Conservation (phyloP, 2,113 vertebrate genomes). For the Silurus glanis region DNA sequence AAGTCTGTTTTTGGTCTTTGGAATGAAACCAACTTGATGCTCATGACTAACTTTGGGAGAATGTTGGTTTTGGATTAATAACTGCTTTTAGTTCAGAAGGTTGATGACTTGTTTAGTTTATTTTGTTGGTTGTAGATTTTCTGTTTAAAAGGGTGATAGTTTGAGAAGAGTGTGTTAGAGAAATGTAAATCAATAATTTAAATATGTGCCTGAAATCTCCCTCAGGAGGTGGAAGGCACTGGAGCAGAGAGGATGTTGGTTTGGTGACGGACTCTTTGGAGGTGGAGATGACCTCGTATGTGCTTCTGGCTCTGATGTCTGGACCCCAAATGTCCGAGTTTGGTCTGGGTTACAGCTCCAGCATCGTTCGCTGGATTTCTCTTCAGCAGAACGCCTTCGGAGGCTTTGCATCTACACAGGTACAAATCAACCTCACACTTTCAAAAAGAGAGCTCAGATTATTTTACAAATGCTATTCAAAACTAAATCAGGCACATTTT, state of each 20-base stretch:
- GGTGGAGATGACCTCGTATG: constrained; percentile 74
- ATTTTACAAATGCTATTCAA: too few relatives aligned
- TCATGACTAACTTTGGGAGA: too few relatives aligned
- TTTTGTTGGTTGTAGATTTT: neutral
- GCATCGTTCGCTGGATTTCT: constrained; percentile 78
- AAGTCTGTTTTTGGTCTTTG: too few relatives aligned
- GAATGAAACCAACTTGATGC: too few relatives aligned
- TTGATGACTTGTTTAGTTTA: neutral
- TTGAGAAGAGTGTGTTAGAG: neutral
- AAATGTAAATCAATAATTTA: too few relatives aligned
- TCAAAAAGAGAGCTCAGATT: too few relatives aligned
- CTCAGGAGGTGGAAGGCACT: neutral
- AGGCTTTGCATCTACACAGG: constrained; percentile 85
- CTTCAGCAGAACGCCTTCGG: constrained; percentile 81
- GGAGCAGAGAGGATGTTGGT: neutral
- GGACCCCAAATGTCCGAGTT: constrained; percentile 54
- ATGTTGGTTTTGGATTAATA: neutral
- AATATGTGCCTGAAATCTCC: neutral
- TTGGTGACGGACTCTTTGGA: constrained; percentile 3
- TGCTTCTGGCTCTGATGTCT: constrained; percentile 73
- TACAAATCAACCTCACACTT: constrained; percentile 50
- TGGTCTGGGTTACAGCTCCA: constrained; percentile 58
- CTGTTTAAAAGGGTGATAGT: neutral
- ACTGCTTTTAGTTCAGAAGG: neutral
- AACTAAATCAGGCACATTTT: too few relatives aligned